A percentile compares a stretch with the other conserved stretches of the same genome.
Evolutionary conservation across 2,113 vertebrate genomes (phyloP).

Genomic region (Hydropotes inermis): DNA sequence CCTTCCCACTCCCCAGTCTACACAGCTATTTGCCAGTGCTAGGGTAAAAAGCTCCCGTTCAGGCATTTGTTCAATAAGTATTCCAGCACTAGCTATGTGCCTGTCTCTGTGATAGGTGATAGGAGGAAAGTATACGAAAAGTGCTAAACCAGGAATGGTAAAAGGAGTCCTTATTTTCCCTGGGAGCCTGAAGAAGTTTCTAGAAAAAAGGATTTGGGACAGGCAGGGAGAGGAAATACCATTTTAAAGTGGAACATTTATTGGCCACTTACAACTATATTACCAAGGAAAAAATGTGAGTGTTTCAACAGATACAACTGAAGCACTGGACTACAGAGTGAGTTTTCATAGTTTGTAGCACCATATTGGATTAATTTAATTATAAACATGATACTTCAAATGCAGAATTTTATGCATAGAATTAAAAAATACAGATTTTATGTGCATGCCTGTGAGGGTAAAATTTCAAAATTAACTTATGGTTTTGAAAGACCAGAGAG

Average conservation of each 20-base stretch:
- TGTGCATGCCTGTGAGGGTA: neutral
- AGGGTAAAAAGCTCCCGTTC: neutral
- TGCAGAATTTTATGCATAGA: neutral
- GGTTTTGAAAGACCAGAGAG: neutral
- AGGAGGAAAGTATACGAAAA: neutral
- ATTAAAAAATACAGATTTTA: neutral
- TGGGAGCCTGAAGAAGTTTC: neutral
- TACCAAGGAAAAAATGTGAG: neutral
- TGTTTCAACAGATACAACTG: neutral
- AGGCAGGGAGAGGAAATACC: neutral
- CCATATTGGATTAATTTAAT: neutral
- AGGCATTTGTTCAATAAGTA: neutral
- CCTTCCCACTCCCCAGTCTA: neutral
- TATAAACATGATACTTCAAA: neutral
- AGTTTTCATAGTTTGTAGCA: neutral
- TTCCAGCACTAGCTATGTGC: neutral
- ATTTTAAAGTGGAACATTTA: neutral
- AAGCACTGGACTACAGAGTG: neutral
- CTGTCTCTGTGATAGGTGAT: neutral
- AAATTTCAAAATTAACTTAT: neutral
- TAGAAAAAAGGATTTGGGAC: neutral
- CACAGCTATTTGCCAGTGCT: neutral
- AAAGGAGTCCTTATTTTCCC: neutral
- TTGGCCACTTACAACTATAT: neutral
- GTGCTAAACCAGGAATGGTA: neutral